A percentile compares a stretch with the other conserved stretches of the same genome.
These are phyloP conservation scores for Galemys pyrenaicus DNA, from an alignment of 2,113 vertebrate species.

Conservation along the genomic window DNA sequence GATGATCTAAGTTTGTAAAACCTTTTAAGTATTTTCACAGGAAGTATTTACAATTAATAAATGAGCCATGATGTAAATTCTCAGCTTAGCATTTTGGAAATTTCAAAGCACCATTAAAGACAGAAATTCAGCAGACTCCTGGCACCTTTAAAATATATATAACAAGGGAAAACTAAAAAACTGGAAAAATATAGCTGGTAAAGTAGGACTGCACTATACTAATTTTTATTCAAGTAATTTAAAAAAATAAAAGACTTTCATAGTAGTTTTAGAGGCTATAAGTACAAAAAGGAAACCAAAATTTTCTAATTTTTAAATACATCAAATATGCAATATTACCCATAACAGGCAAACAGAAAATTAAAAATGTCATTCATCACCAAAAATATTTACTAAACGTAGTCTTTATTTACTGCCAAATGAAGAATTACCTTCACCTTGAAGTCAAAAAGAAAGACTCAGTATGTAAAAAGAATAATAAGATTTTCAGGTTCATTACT, in stretches of 20 bases:
- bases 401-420: neutral
- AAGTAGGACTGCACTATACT: neutral
- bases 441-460: constrained; percentile 24
- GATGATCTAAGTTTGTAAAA: constrained; percentile 7
- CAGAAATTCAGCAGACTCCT: neutral
- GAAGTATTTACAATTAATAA: constrained; percentile 46
- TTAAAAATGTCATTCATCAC: constrained; percentile 2
- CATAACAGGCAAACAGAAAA: neutral
- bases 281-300: constrained; percentile 15
- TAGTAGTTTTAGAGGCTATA: neutral
- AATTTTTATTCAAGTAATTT: neutral
- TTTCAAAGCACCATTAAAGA: neutral
- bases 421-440: constrained; percentile 17
- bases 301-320: neutral
- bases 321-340: neutral
- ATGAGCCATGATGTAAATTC: constrained; percentile 10
- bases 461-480: constrained; percentile 7
- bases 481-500: neutral
- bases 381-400: constrained; percentile 8
- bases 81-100: constrained; percentile 26
- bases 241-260: constrained; percentile 35
- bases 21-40: constrained; percentile 21
- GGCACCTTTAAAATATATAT: neutral
- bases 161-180: neutral
- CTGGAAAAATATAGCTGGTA: neutral